Evolutionary conservation across 1,140 invertebrate species (phyloP).

Genomic region (Procambarus clarkii): DNA sequence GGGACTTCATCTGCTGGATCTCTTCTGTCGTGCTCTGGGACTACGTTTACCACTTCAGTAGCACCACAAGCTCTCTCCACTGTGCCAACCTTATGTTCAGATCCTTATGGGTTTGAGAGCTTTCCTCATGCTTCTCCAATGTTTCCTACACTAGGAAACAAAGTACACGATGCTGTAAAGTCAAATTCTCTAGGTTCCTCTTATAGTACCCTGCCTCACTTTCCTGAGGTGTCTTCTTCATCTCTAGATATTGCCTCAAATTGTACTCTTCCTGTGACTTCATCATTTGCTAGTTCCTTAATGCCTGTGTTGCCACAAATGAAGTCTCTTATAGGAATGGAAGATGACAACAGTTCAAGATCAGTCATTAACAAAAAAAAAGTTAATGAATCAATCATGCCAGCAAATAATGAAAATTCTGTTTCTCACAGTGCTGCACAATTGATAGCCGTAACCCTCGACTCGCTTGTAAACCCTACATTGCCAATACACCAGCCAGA

Average conservation of each 20-base stretch:
- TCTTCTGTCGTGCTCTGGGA: constrained; percentile 13
- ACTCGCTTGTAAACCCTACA: neutral
- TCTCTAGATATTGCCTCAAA: neutral
- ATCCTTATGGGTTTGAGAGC: constrained; percentile 17
- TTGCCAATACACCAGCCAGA: neutral
- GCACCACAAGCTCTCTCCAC: constrained; percentile 15
- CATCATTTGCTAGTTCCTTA: neutral
- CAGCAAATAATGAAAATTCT: neutral
- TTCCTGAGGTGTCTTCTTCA: constrained; percentile 25
- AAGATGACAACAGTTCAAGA: constrained; percentile 10
- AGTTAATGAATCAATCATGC: neutral
- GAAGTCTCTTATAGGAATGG: constrained; percentile 3
- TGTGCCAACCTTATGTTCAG: constrained; percentile 20
- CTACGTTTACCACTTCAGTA: constrained; percentile 22
- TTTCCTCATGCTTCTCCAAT: constrained; percentile 26
- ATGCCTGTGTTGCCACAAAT: constrained; percentile 25
- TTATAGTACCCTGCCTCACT: constrained; percentile 7
- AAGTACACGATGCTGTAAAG: constrained; percentile 30
- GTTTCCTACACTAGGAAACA: constrained; percentile 17
- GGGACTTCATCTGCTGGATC: constrained; percentile 11
- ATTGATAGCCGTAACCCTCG: neutral
- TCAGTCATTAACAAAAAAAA: constrained; percentile 3
- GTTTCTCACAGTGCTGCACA: neutral
- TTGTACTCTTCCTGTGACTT: neutral
- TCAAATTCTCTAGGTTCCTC: constrained; percentile 22